A percentile compares a stretch with the other conserved stretches of the same genome.
phyloP scores from a whole-genome alignment of 2,888 invertebrate genomes.

The Ellobium chinense region DNA sequence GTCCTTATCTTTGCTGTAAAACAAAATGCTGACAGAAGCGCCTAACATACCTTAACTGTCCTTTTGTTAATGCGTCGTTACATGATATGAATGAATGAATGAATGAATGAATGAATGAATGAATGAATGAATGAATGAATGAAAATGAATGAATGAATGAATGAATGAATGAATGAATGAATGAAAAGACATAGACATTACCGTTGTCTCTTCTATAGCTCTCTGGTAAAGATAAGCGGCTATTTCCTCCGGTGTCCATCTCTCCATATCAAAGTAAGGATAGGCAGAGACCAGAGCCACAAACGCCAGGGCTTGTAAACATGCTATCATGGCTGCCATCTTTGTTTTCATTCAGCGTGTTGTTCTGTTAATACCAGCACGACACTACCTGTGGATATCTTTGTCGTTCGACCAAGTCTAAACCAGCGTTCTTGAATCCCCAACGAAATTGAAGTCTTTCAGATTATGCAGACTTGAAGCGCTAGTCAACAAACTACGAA shows the following conservation, averaged over 20 bases:
- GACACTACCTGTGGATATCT: neutral
- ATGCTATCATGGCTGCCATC: neutral
- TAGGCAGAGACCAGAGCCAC: neutral
- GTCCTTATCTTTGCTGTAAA: no score
- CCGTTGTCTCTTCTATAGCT: neutral
- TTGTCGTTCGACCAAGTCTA: neutral
- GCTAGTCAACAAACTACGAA: neutral
- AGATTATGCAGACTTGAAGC: no score
- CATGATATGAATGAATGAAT: no score
- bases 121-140: no score
- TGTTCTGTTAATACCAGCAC: neutral
- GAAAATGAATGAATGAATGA: neutral
- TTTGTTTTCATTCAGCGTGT: neutral
- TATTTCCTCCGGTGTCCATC: slow-evolving; percentile 28
- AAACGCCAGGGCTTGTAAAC: neutral
- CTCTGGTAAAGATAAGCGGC: neutral
- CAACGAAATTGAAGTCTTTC: no score
- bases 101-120: no score
- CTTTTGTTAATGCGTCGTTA: no score
- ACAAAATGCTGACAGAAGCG: no score
- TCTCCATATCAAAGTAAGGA: neutral
- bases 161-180: neutral
- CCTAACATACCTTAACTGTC: no score
- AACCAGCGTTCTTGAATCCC: neutral
- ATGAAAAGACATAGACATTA: neutral